Conservation (phyloP, 2,113 vertebrate species). For the Probosciger aterrimus region DNA sequence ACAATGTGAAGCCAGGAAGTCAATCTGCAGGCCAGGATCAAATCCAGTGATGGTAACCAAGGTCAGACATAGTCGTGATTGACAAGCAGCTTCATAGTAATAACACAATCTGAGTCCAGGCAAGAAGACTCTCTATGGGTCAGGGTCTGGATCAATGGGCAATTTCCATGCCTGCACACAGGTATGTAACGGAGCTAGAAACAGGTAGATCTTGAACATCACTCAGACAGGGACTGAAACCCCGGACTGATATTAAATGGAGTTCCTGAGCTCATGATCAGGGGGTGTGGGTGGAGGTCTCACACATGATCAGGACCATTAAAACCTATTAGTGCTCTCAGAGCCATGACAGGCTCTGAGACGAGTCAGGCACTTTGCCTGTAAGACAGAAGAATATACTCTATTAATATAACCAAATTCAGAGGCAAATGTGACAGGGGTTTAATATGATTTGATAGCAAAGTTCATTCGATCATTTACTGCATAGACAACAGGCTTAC, state of each 20-base stretch:
- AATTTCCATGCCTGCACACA: neutral
- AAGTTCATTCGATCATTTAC: neutral
- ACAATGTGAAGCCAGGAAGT: neutral
- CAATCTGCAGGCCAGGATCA: neutral
- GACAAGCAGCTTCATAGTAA: neutral
- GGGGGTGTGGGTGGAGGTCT: neutral
- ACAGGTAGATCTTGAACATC: no score
- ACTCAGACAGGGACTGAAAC: neutral
- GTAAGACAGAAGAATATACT: neutral
- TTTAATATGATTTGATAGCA: neutral
- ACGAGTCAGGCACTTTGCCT: neutral
- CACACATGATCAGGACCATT: neutral
- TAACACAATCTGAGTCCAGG: neutral
- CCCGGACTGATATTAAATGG: neutral
- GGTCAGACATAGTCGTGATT: neutral
- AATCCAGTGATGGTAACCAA: neutral
- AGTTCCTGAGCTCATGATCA: neutral
- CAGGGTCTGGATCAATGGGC: neutral
- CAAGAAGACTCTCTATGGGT: neutral
- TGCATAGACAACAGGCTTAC: neutral
- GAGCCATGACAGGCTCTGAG: neutral
- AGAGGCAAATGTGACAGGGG: neutral
- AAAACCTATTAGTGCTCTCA: neutral
- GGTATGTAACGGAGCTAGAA: neutral
- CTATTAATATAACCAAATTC: neutral